phyloP scores from a whole-genome alignment of 92 coral and sea anemone genomes.

The Epizoanthus illoricatus region DNA sequence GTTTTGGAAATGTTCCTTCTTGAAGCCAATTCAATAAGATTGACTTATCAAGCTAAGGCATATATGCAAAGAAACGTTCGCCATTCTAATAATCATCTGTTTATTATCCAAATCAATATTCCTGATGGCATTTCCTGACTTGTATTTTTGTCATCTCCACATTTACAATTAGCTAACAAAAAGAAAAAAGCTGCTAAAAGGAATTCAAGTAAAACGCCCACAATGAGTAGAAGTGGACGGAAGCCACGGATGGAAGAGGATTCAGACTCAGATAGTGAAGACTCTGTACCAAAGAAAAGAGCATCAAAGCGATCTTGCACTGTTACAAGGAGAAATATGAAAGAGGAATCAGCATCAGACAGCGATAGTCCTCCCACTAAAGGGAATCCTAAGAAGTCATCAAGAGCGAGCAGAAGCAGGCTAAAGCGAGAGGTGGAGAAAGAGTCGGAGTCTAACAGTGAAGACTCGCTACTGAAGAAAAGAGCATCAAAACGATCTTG shows the following conservation, averaged over 20 bases:
- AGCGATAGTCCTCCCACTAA: background rate
- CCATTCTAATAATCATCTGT: no score
- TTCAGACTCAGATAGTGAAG: slow-evolving; percentile 25
- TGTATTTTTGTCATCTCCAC: no score
- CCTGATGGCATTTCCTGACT: no score
- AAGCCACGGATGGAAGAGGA: slow-evolving; percentile 19
- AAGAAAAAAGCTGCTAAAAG: slow-evolving; percentile 26
- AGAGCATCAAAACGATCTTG: slow-evolving; percentile 1
- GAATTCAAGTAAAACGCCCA: slow-evolving; percentile 8
- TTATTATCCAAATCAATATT: no score
- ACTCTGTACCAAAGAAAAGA: background rate
- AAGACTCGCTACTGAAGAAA: slow-evolving; percentile 17
- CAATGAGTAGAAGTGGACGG: slow-evolving; percentile 6
- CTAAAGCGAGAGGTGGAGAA: slow-evolving; percentile 28
- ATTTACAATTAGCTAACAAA: slow-evolving; percentile 11
- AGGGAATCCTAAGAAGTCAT: slow-evolving; percentile 17
- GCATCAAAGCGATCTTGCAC: slow-evolving; percentile 5
- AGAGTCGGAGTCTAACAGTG: slow-evolving; percentile 37
- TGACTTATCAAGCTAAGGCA: no score
- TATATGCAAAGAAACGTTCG: no score
- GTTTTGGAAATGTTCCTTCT: no score
- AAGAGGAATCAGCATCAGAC: slow-evolving; percentile 23
- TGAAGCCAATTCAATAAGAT: no score
- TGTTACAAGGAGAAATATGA: slow-evolving; percentile 11
- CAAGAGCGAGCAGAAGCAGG: background rate